Conservation (phyloP, 2,113 vertebrate genomes). For the Colinus virginianus region DNA sequence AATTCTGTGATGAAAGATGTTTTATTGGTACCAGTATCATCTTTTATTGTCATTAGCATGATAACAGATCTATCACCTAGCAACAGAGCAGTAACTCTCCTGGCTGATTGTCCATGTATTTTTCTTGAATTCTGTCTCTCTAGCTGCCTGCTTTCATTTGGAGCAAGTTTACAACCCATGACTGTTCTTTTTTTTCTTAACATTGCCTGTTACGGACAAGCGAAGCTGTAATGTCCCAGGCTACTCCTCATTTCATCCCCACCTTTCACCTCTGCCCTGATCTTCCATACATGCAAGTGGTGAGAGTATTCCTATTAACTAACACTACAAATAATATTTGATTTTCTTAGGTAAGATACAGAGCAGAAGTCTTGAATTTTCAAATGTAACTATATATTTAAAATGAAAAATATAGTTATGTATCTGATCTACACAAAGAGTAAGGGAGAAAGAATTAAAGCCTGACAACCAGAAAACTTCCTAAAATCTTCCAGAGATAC, state of each 20-base stretch:
- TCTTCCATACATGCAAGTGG: neutral
- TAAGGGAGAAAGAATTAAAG: neutral
- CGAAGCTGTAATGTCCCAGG: neutral
- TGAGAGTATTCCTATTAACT: neutral
- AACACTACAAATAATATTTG: neutral
- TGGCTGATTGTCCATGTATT: neutral
- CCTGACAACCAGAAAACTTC: neutral
- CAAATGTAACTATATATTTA: neutral
- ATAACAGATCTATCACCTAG: constrained; percentile 67
- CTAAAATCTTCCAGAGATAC: neutral
- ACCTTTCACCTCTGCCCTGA: neutral
- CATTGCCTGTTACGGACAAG: neutral
- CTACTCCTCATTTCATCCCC: neutral
- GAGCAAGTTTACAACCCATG: neutral
- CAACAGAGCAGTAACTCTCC: constrained; percentile 50
- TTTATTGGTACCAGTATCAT: constrained; percentile 64
- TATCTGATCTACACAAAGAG: neutral
- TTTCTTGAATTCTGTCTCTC: constrained; percentile 18
- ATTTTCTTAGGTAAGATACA: neutral
- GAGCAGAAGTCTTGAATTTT: neutral
- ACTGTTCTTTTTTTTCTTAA: neutral
- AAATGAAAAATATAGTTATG: neutral
- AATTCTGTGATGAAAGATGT: constrained; percentile 63
- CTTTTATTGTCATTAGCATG: constrained; percentile 63
- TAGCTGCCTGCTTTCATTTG: neutral